Percentiles rank a stretch among this genome's conserved stretches.
Conservation (phyloP, 1,140 invertebrate genomes). For the Nasonia vitripennis region DNA sequence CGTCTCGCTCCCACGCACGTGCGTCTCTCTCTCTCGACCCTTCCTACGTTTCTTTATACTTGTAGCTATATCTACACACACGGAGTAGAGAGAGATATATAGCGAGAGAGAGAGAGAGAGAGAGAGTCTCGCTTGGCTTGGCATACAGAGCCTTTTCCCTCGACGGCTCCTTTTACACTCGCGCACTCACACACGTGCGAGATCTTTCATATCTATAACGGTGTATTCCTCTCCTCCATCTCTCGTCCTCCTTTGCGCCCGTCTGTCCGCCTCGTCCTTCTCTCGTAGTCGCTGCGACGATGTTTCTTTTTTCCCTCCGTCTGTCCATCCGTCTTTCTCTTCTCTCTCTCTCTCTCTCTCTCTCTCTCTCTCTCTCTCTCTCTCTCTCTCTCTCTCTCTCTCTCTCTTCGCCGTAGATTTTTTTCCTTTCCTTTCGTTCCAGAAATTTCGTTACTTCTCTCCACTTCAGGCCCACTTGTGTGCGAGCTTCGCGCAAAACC, state of each 20-base stretch:
- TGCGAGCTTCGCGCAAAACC: background rate
- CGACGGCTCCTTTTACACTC: slow-evolving; percentile 42
- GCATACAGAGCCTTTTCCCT: slow-evolving; percentile 42
- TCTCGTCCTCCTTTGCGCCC: slow-evolving; percentile 3
- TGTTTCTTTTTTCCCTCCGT: background rate
- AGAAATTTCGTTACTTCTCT: too few species aligned
- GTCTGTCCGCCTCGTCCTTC: background rate
- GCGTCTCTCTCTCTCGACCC: slow-evolving; percentile 10
- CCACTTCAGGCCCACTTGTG: background rate
- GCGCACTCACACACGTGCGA: background rate
- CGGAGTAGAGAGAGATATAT: background rate
- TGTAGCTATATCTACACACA: background rate
- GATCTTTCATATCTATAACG: slow-evolving; percentile 39
- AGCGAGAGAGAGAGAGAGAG: slow-evolving; percentile 8
- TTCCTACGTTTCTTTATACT: background rate
- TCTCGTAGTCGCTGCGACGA: background rate
- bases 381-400: background rate
- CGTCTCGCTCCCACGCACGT: slow-evolving; percentile 33
- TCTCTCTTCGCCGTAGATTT: too few species aligned
- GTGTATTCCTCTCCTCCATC: slow-evolving; percentile 9
- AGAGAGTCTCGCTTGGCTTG: background rate
- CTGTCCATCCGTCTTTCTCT: background rate
- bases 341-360: background rate
- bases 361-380: background rate
- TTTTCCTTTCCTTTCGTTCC: too few species aligned